Conservation (phyloP, 2,113 vertebrate genomes). For the Myotis lucifugus region DNA sequence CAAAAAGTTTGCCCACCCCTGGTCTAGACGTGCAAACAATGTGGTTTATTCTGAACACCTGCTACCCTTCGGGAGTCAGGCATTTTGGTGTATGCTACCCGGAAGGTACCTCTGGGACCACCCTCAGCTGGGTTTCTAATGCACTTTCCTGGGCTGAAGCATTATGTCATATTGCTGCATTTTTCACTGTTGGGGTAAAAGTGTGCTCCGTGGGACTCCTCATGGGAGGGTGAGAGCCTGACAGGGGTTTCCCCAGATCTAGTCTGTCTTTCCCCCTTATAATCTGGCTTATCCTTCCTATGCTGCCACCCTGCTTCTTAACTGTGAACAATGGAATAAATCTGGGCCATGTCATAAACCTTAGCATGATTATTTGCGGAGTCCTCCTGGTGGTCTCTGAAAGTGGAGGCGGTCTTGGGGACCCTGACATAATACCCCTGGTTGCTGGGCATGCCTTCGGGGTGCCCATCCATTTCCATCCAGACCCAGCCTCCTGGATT, state of each 20-base stretch:
- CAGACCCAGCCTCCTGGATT: not conserved
- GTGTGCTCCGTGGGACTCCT: not conserved
- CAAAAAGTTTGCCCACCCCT: too few species aligned
- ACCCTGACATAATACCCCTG: not conserved
- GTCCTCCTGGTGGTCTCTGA: not conserved
- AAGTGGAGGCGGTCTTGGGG: too few species aligned
- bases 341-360: not conserved
- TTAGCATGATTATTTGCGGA: not conserved
- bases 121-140: not conserved
- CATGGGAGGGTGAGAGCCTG: not conserved
- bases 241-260: not conserved
- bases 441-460: not conserved
- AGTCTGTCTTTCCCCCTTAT: not conserved
- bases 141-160: not conserved
- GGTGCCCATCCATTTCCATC: not conserved
- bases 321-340: not conserved
- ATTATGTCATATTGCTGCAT: not conserved
- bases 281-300: not conserved
- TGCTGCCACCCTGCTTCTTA: not conserved
- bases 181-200: not conserved
- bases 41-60: not conserved
- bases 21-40: not conserved
- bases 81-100: not conserved
- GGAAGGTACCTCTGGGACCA: not conserved
- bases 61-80: not conserved